Percentiles rank a stretch among this genome's conserved stretches.
Evolutionary conservation across 2,113 vertebrate species (phyloP).

Genomic region (Theristicus caerulescens): DNA sequence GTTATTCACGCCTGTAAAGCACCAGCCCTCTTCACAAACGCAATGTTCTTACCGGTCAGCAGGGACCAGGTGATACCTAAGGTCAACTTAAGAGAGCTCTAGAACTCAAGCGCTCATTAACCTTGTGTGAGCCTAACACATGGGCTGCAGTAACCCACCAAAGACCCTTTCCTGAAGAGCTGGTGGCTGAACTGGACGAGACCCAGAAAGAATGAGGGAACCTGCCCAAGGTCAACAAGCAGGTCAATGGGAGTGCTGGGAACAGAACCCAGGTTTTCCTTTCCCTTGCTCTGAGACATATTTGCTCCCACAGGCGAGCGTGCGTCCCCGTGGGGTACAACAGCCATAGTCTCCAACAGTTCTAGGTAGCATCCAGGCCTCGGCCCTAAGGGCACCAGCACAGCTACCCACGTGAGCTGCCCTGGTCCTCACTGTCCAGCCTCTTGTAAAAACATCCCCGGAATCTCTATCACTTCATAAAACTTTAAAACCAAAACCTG

Average conservation of each 20-base stretch:
- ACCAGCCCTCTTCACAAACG: not conserved
- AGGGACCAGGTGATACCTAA: not conserved
- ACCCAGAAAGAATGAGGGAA: not conserved
- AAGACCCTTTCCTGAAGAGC: not conserved
- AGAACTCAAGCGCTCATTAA: not conserved
- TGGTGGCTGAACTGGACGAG: accelerated
- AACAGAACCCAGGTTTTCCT: not conserved
- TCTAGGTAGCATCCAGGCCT: not conserved
- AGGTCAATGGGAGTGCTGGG: not conserved
- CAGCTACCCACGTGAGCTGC: not conserved
- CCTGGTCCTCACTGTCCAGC: not conserved
- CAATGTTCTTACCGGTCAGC: not conserved
- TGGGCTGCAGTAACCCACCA: not conserved
- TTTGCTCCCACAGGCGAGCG: not conserved
- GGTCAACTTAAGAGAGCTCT: not conserved
- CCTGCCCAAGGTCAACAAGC: not conserved
- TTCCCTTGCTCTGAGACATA: accelerated
- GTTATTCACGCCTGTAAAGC: not conserved
- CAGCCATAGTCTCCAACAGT: not conserved
- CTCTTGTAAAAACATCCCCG: not conserved
- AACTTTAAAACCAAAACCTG: not conserved
- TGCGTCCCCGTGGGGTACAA: not conserved
- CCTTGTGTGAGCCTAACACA: not conserved
- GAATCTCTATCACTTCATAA: not conserved
- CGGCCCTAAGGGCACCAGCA: not conserved